Evolutionary conservation across 2,113 vertebrate genomes (phyloP).

Genomic region (Lynx canadensis): DNA sequence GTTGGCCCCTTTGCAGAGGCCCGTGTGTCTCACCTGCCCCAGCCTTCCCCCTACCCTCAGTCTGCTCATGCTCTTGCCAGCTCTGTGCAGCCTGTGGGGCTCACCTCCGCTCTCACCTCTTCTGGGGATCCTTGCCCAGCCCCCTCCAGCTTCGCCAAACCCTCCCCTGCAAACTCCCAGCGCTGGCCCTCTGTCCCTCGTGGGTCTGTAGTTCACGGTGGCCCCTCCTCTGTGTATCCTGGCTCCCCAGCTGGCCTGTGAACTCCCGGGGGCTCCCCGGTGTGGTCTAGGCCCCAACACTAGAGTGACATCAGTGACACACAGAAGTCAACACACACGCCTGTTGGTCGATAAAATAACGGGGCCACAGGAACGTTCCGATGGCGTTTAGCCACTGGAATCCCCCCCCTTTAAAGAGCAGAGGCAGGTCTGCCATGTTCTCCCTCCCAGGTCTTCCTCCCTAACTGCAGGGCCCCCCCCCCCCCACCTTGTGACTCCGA

Average conservation of each 20-base stretch:
- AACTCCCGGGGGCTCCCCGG: not conserved
- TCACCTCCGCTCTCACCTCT: not conserved
- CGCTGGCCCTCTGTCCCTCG: no score
- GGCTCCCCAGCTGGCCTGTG: not conserved
- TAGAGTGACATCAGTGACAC: fast-evolving
- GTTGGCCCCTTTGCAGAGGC: not conserved
- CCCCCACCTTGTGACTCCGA: not conserved
- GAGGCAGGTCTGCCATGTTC: not conserved
- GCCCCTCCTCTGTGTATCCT: not conserved
- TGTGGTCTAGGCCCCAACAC: not conserved
- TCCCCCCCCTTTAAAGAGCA: not conserved
- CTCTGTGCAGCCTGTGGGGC: not conserved
- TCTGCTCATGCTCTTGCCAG: fast-evolving
- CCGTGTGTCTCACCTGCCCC: fast-evolving
- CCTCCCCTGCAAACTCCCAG: not conserved
- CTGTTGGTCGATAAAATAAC: not conserved
- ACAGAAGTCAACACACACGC: fast-evolving
- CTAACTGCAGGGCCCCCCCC: not conserved
- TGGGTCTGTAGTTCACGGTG: not conserved
- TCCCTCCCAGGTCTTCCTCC: not conserved
- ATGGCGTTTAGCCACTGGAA: fast-evolving
- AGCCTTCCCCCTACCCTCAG: not conserved
- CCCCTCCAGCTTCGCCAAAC: not conserved
- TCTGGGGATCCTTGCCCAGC: not conserved
- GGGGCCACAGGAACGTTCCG: fast-evolving